Percentiles rank a stretch among this genome's conserved stretches.
These are phyloP conservation scores for Mimumesa dahlbomi DNA, from an alignment of 2,888 invertebrate genomes.

Conservation along the genomic window DNA sequence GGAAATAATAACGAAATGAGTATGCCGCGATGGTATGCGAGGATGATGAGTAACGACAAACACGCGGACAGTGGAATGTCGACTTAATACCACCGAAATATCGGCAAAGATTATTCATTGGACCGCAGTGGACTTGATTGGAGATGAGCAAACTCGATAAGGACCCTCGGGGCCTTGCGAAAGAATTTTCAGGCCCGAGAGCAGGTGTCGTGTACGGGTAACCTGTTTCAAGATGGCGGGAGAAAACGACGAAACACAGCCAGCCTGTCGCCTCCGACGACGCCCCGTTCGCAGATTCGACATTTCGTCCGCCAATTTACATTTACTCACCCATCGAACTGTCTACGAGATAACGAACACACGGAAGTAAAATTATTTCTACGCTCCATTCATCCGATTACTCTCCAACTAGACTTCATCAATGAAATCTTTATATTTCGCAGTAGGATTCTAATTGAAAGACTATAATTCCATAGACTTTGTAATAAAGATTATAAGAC, in stretches of 20 bases:
- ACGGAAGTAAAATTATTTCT: too few relatives aligned
- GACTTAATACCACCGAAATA: conserved; percentile 56
- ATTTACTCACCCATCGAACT: neutral
- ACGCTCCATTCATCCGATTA: too few relatives aligned
- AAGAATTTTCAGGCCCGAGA: conserved; percentile 68
- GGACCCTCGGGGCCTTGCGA: conserved; percentile 58
- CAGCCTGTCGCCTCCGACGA: conserved; percentile 65
- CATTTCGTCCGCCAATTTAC: conserved; percentile 13
- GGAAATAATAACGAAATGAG: conserved; percentile 36
- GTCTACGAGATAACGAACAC: neutral
- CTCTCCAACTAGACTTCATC: too few relatives aligned
- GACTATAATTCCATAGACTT: too few relatives aligned
- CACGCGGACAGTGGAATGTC: conserved; percentile 25
- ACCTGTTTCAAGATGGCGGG: conserved; percentile 64
- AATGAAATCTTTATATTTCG: too few relatives aligned
- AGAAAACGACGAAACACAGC: conserved; percentile 60
- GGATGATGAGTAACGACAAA: conserved; percentile 38
- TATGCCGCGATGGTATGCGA: conserved; percentile 27
- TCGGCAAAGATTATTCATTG: conserved; percentile 67
- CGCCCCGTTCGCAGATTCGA: conserved; percentile 44
- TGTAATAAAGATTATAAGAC: too few relatives aligned
- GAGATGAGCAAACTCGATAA: conserved; percentile 71
- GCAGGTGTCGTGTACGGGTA: conserved; percentile 68
- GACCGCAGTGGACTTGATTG: conserved; percentile 67
- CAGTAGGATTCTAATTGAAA: too few relatives aligned